These are phyloP conservation scores for Paedocypris sp. DNA, from an alignment of 2,113 vertebrate species.

Conservation along the genomic window DNA sequence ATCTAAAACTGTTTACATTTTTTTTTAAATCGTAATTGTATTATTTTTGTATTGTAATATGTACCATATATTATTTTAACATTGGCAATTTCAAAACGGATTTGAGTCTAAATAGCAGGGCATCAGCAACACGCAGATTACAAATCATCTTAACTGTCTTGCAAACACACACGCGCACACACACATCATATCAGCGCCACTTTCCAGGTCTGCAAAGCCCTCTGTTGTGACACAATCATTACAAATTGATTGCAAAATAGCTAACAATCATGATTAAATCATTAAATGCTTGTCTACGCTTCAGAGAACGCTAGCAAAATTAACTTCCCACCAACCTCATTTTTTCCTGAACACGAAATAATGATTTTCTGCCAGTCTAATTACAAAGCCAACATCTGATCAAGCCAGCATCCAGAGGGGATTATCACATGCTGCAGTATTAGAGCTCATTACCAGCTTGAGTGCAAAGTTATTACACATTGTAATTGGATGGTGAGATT, in stretches of 20 bases:
- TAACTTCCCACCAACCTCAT: constrained; percentile 99
- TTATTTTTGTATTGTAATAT: too few species aligned
- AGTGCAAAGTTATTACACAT: constrained; percentile 99
- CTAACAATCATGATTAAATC: constrained; percentile 99
- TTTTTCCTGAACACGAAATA: constrained; percentile 94
- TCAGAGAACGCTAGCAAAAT: constrained; percentile 98
- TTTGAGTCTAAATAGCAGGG: too few species aligned
- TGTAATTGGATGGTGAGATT: constrained; percentile 99
- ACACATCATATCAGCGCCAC: constrained; percentile 54
- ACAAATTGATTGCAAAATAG: constrained; percentile 99
- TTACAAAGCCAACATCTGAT: constrained; percentile 99
- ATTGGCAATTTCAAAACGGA: too few species aligned
- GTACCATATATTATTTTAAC: too few species aligned
- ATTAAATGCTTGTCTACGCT: constrained; percentile 99
- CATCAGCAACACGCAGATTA: too few species aligned
- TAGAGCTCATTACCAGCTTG: constrained; percentile 99
- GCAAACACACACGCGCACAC: not conserved
- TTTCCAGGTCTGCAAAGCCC: constrained; percentile 60
- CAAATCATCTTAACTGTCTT: too few species aligned
- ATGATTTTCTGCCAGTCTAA: constrained; percentile 99
- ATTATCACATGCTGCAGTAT: constrained; percentile 99
- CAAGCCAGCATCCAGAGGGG: constrained; percentile 99
- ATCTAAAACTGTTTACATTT: not conserved
- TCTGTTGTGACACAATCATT: constrained; percentile 98
- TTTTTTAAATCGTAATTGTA: too few species aligned